phyloP scores from a whole-genome alignment of 2,797 vertebrate species.

The Glossophaga mutica region DNA sequence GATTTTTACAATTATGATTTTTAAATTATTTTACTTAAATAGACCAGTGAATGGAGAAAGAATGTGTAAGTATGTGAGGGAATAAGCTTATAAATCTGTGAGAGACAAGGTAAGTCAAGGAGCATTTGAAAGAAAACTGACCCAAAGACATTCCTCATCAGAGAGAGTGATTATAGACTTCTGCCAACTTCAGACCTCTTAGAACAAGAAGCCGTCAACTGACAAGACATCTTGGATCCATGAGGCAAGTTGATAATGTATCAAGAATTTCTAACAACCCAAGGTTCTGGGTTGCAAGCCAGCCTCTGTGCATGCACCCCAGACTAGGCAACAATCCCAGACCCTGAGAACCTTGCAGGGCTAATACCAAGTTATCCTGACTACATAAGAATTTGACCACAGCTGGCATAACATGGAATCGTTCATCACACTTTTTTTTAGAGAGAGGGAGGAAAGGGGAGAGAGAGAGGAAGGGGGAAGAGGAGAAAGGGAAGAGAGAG shows the following conservation, averaged over 20 bases:
- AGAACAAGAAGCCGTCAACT: neutral
- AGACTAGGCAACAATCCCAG: rapidly evolving
- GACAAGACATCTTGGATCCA: neutral
- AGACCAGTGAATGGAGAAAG: neutral
- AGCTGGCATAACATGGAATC: neutral
- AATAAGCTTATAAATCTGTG: neutral
- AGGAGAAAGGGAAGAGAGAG: too few relatives aligned
- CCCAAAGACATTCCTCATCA: neutral
- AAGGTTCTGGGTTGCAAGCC: neutral
- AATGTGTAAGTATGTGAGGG: neutral
- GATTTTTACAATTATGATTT: neutral
- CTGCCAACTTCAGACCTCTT: neutral
- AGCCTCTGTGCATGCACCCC: rapidly evolving
- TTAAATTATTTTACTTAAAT: neutral
- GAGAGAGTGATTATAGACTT: neutral
- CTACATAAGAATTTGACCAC: neutral
- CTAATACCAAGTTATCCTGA: neutral
- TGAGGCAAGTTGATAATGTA: neutral
- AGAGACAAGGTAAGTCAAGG: neutral
- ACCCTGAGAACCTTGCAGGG: too few relatives aligned
- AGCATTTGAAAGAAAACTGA: neutral
- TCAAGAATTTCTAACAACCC: neutral
- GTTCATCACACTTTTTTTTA: neutral
- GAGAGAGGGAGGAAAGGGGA: too few relatives aligned
- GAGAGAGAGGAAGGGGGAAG: too few relatives aligned